Conservation (phyloP, 2,113 vertebrate genomes). For the Nasalis larvatus region DNA sequence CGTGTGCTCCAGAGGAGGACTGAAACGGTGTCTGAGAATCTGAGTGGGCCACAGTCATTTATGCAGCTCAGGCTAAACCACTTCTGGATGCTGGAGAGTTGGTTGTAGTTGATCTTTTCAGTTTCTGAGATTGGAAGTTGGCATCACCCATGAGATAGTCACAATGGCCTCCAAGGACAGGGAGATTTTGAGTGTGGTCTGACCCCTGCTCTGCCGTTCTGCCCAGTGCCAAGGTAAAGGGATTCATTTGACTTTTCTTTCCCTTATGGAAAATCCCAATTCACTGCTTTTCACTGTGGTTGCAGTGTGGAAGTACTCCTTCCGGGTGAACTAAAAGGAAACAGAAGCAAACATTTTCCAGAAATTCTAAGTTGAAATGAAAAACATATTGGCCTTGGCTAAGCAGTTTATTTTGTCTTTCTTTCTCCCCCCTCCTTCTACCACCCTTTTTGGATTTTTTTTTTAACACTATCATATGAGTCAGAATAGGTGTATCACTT, state of each 20-base stretch:
- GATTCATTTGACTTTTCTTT: background rate
- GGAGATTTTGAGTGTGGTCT: background rate
- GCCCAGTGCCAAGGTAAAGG: background rate
- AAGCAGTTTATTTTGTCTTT: background rate
- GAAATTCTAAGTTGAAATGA: conserved; percentile 7
- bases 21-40: background rate
- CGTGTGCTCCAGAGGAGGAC: background rate
- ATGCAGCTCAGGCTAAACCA: background rate
- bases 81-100: background rate
- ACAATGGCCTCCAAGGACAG: background rate
- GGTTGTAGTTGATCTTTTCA: background rate
- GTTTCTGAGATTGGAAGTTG: conserved; percentile 1
- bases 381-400: background rate
- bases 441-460: background rate
- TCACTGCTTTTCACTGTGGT: background rate
- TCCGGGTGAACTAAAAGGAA: background rate
- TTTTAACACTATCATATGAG: conserved; percentile 71
- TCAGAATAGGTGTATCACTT: conserved; percentile 83
- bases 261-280: background rate
- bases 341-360: background rate
- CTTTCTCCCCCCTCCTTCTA: background rate
- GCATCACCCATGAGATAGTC: background rate
- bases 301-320: background rate
- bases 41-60: background rate
- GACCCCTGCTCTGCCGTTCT: background rate